phyloP scores from a whole-genome alignment of 1,140 invertebrate species.

The Hypsibius dujardini region DNA sequence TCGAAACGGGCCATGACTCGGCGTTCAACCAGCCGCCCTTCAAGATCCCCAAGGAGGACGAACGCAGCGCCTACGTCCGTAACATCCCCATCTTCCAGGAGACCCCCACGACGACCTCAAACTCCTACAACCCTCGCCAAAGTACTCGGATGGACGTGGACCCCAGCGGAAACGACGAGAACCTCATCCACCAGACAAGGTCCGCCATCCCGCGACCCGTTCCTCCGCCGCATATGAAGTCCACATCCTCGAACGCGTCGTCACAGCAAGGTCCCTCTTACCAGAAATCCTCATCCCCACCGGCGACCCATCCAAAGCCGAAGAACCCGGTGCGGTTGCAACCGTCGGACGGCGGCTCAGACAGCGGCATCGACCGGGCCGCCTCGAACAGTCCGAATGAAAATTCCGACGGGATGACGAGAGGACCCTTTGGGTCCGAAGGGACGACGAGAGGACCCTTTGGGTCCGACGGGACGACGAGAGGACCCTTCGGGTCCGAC shows the following conservation, averaged over 20 bases:
- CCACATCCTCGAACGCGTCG: no score
- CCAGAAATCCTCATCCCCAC: not conserved
- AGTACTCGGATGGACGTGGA: no score
- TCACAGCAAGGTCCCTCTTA: not conserved
- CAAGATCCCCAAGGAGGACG: constrained; percentile 16
- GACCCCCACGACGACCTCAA: no score
- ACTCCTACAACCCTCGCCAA: no score
- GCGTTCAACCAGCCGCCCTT: not conserved
- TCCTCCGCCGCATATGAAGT: not conserved
- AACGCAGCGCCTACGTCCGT: constrained; percentile 11
- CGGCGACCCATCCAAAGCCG: not conserved
- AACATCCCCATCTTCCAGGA: constrained; percentile 17
- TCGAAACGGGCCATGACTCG: no score
- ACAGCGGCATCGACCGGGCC: constrained; percentile 11
- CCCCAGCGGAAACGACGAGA: not conserved
- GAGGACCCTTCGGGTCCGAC: no score
- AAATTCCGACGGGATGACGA: not conserved
- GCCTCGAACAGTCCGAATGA: not conserved
- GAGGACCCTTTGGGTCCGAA: no score
- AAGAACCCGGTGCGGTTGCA: not conserved
- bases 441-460: no score
- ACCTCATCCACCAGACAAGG: not conserved
- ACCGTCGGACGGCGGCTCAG: not conserved
- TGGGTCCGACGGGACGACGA: no score
- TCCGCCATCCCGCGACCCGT: not conserved